A percentile compares a stretch with the other conserved stretches of the same genome.
phyloP scores from a whole-genome alignment of 1,140 invertebrate genomes.

The Pachypeltis micranthus region DNA sequence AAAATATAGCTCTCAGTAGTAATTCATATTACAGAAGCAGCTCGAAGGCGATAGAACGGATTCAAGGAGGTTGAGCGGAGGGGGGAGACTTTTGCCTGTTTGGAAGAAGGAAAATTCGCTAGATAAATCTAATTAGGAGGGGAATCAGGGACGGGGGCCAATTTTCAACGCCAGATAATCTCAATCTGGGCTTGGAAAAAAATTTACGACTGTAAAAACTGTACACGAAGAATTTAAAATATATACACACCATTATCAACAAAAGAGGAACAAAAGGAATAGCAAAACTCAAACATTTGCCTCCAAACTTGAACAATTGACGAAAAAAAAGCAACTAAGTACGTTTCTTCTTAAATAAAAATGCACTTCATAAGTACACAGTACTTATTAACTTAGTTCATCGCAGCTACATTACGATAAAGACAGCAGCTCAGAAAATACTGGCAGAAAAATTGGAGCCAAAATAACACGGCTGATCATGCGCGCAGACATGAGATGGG shows the following conservation, averaged over 20 bases:
- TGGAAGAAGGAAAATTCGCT: constrained; percentile 4
- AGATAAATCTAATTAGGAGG: constrained; percentile 11
- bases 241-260: constrained; percentile 19
- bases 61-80: too few relatives aligned
- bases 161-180: constrained; percentile 12
- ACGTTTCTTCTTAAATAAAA: constrained; percentile 10
- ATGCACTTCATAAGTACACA: constrained; percentile 19
- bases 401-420: background rate
- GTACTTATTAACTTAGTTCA: constrained; percentile 11
- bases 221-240: constrained; percentile 19
- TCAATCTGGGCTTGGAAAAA: constrained; percentile 10
- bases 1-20: background rate
- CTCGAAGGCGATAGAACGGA: background rate
- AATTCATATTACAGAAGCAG: background rate
- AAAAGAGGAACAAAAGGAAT: constrained; percentile 20
- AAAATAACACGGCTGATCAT: too few relatives aligned
- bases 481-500: too few relatives aligned
- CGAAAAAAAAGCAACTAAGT: constrained; percentile 17
- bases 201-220: constrained; percentile 12
- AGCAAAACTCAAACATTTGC: constrained; percentile 13
- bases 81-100: too few relatives aligned
- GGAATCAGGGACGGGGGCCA: constrained; percentile 5
- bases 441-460: too few relatives aligned
- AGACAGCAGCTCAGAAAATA: too few relatives aligned
- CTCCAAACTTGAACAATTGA: constrained; percentile 4